Conservation (phyloP, 2,113 vertebrate genomes). For the Arvicanthis niloticus region DNA sequence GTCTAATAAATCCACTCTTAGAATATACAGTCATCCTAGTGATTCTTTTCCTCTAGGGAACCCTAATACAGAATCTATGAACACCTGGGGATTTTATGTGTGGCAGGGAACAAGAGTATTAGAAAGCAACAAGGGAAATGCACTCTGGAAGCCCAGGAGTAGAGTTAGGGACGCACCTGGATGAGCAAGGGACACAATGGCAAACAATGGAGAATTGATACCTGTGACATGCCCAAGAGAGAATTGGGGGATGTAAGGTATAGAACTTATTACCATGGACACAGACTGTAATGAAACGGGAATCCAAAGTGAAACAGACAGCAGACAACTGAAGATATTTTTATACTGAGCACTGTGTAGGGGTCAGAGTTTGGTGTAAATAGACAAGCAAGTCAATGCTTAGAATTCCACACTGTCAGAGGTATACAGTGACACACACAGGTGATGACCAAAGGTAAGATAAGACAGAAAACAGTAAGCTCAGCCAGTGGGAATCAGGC, state of each 20-base stretch:
- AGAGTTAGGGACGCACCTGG: not conserved
- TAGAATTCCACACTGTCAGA: not conserved
- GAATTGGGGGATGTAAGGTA: not conserved
- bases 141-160: not conserved
- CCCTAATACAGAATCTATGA: not conserved
- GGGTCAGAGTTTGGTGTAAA: not conserved
- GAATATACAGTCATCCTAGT: not conserved
- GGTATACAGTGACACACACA: rapidly evolving
- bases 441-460: not conserved
- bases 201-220: not conserved
- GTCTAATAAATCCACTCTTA: not conserved
- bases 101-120: not conserved
- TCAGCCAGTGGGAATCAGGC: not conserved
- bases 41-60: not conserved
- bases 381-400: not conserved
- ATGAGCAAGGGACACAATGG: not conserved
- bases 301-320: not conserved
- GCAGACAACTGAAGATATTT: rapidly evolving
- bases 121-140: not conserved
- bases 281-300: not conserved
- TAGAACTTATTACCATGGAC: not conserved
- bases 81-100: not conserved
- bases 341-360: no score
- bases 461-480: not conserved
- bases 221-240: no score